These are phyloP conservation scores for Uloborus plumipes DNA, from an alignment of 2,888 invertebrate species.

Conservation along the genomic window DNA sequence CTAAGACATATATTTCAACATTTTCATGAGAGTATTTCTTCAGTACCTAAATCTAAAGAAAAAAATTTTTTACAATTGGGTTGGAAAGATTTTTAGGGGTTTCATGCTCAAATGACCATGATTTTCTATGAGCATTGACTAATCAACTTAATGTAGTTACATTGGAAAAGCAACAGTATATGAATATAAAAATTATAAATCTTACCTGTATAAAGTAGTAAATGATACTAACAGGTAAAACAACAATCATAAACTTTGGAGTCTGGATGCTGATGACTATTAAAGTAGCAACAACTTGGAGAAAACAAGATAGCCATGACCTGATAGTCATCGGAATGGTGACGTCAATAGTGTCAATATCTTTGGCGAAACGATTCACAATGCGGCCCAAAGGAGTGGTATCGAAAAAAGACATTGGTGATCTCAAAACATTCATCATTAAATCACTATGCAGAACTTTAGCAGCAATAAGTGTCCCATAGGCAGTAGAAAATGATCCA, in stretches of 20 bases:
- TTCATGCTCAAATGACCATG: too few species aligned
- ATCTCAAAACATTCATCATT: constrained; percentile 76
- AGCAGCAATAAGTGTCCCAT: constrained; percentile 69
- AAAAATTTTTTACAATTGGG: too few species aligned
- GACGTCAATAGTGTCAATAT: constrained; percentile 78
- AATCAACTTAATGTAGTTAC: too few species aligned
- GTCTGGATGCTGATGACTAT: constrained; percentile 69
- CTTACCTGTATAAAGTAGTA: constrained; percentile 72
- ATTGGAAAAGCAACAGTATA: too few species aligned
- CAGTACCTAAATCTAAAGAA: too few species aligned
- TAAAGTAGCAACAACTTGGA: constrained; percentile 69
- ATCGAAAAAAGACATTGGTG: constrained; percentile 80
- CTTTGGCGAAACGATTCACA: constrained; percentile 79
- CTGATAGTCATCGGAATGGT: constrained; percentile 79
- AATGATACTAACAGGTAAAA: constrained; percentile 69
- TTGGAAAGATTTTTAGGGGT: too few species aligned
- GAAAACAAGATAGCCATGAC: constrained; percentile 75
- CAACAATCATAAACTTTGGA: constrained; percentile 70
- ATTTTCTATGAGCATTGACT: too few species aligned
- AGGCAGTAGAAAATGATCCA: constrained; percentile 67
- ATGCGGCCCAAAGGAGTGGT: constrained; percentile 81
- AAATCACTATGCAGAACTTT: constrained; percentile 78
- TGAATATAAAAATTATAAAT: constrained; percentile 71
- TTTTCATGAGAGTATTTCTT: too few species aligned
- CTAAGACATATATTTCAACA: too few species aligned